Evolutionary conservation across 2,797 vertebrate genomes (phyloP).

Genomic region (Babyrousa celebensis): DNA sequence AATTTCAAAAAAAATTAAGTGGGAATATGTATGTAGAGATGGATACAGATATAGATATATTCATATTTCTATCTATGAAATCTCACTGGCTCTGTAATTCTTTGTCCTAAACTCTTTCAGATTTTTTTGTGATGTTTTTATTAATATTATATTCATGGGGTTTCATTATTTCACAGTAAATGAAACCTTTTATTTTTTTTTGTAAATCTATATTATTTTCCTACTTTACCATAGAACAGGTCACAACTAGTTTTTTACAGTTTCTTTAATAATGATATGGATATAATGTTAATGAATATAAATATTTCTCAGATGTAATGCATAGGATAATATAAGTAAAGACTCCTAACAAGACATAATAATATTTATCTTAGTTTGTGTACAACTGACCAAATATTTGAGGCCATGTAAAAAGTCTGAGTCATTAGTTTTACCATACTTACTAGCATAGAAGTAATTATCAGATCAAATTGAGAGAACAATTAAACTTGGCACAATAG

Average conservation of each 20-base stretch:
- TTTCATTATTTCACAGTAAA: neutral
- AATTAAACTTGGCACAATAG: neutral
- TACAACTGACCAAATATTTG: neutral
- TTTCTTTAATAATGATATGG: neutral
- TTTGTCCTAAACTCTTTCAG: neutral
- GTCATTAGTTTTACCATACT: neutral
- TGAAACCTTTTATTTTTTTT: slow-evolving; percentile 1
- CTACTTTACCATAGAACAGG: neutral
- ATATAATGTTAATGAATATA: neutral
- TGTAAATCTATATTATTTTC: neutral
- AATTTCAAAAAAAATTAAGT: neutral
- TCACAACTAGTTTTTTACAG: neutral
- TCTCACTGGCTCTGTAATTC: neutral
- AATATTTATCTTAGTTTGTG: neutral
- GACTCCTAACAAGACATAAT: neutral
- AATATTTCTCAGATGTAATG: neutral
- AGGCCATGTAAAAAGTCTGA: neutral
- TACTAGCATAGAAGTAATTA: neutral
- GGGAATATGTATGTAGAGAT: neutral
- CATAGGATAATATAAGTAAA: neutral
- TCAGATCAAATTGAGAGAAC: neutral
- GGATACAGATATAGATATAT: neutral
- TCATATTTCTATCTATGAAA: neutral
- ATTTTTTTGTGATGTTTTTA: neutral
- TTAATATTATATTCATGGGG: neutral